Conservation (phyloP, 2,113 vertebrate species). For the Thomomys bottae region DNA sequence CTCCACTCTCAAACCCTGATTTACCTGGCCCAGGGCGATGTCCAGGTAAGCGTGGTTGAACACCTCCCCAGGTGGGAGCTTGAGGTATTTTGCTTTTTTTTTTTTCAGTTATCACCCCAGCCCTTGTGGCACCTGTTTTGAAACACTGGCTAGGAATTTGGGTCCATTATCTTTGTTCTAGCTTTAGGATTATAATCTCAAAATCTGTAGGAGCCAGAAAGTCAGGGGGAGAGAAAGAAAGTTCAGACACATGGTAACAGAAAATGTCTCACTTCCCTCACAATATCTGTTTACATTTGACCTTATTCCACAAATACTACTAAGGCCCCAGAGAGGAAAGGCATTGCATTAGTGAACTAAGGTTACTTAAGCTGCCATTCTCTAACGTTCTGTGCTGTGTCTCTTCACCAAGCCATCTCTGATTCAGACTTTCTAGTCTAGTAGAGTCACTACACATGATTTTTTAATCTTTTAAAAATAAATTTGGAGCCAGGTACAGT, state of each 20-base stretch:
- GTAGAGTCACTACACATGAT: not conserved
- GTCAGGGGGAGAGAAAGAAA: not conserved
- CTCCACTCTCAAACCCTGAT: not conserved
- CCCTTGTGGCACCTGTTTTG: accelerated
- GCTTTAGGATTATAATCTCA: not conserved
- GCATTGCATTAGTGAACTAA: not conserved
- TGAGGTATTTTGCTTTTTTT: not conserved
- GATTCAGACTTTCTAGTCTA: not conserved
- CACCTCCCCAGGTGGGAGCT: not conserved
- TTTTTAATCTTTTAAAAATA: not conserved
- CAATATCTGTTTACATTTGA: not conserved
- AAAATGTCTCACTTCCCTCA: not conserved
- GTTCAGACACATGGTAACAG: not conserved
- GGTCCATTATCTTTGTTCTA: not conserved
- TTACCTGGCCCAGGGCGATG: not conserved
- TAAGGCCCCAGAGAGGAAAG: not conserved
- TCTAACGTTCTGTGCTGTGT: not conserved
- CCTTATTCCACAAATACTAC: not conserved
- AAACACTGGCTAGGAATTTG: not conserved
- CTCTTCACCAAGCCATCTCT: not conserved
- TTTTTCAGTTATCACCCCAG: not conserved
- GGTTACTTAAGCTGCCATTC: no score
- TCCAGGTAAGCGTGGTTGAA: not conserved
- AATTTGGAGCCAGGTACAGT: no score
- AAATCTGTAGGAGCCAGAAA: not conserved